These are phyloP conservation scores for Dolichotis patagonum DNA, from an alignment of 2,113 vertebrate species.

Conservation along the genomic window DNA sequence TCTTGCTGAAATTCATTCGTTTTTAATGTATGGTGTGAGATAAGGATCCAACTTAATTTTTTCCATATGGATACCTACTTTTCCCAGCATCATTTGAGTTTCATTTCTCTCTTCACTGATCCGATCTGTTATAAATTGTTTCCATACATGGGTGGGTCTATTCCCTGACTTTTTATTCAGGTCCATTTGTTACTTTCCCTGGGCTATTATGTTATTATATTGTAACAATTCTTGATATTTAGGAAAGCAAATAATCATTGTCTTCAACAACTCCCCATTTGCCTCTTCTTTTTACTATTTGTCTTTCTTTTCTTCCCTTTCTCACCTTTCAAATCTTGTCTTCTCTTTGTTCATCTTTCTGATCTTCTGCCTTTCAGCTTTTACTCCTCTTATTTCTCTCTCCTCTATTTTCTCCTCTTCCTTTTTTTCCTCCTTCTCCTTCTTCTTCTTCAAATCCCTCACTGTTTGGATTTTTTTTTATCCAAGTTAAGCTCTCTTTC, in stretches of 20 bases:
- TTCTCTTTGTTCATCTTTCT: neutral
- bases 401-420: neutral
- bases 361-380: neutral
- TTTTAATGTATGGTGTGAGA: neutral
- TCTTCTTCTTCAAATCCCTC: neutral
- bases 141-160: neutral
- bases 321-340: neutral
- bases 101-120: neutral
- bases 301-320: neutral
- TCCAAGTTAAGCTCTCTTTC: neutral
- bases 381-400: neutral
- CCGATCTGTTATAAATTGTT: neutral
- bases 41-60: neutral
- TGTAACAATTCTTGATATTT: neutral
- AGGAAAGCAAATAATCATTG: neutral
- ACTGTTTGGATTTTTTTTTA: neutral
- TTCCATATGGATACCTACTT: neutral
- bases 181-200: neutral
- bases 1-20: neutral
- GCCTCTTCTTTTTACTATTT: neutral
- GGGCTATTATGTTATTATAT: neutral
- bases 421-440: neutral
- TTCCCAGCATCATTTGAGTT: neutral
- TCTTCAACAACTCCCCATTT: neutral
- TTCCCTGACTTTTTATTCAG: neutral